phyloP scores from a whole-genome alignment of 2,113 vertebrate genomes.

The Sylvicapra grimmia region DNA sequence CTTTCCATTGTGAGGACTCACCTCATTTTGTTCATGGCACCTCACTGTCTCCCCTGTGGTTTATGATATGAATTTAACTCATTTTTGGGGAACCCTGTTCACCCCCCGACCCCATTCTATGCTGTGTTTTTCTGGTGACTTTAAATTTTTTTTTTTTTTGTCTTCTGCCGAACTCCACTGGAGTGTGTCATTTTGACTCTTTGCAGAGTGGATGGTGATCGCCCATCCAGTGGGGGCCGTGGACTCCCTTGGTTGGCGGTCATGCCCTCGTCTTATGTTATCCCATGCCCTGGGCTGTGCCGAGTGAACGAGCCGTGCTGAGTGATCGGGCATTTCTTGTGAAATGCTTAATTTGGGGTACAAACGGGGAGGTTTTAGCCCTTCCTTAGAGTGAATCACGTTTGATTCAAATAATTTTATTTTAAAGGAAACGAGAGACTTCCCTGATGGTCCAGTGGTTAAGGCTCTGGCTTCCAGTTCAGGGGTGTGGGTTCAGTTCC shows the following conservation, averaged over 20 bases:
- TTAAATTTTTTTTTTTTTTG: not conserved
- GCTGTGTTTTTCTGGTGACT: not conserved
- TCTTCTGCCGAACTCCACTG: not conserved
- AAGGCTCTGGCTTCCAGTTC: not conserved
- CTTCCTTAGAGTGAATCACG: not conserved
- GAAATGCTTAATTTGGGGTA: not conserved
- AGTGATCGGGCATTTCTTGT: not conserved
- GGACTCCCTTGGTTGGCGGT: too few species aligned
- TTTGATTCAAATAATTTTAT: not conserved
- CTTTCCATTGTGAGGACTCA: not conserved
- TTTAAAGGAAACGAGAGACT: not conserved
- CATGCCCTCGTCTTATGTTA: rapidly evolving
- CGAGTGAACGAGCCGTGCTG: too few species aligned
- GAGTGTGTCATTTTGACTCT: not conserved
- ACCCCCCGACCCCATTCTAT: not conserved
- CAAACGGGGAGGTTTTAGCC: not conserved
- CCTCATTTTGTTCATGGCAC: not conserved
- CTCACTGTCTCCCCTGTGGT: not conserved
- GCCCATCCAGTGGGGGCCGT: rapidly evolving
- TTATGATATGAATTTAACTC: not conserved
- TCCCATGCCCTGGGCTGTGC: rapidly evolving
- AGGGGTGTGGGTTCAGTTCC: not conserved
- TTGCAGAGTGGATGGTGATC: not conserved
- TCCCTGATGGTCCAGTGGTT: not conserved
- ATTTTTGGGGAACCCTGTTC: not conserved